phyloP scores from a whole-genome alignment of 64 coral and sea anemone species.

The Acropora yongei region DNA sequence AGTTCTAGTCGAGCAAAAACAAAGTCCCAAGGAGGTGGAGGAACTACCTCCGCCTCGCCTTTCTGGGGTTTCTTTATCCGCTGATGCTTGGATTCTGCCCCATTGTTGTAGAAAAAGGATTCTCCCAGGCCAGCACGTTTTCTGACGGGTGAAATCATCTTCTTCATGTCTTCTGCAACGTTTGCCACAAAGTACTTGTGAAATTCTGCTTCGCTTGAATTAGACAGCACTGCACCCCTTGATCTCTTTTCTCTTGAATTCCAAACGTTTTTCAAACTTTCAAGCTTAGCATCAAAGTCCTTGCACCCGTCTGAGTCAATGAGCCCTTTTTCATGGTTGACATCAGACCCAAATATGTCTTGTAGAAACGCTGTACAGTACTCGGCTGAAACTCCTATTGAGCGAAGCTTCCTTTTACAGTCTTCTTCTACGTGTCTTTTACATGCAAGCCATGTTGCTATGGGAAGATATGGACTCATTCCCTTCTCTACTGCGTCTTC shows the following conservation, averaged over 20 bases:
- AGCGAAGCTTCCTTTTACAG: conserved; percentile 19
- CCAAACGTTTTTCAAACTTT: conserved; percentile 41
- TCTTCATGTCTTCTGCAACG: neutral
- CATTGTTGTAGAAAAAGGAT: neutral
- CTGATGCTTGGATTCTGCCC: neutral
- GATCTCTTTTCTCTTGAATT: conserved; percentile 12
- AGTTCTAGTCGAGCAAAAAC: no score
- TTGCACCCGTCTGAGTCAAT: neutral
- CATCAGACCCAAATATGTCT: conserved; percentile 1
- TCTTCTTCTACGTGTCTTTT: conserved; percentile 5
- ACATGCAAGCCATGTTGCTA: conserved; percentile 3
- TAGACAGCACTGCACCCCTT: conserved; percentile 18
- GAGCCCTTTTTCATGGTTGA: neutral
- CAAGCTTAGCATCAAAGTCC: conserved; percentile 42
- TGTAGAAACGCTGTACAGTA: neutral
- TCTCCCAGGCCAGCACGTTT: neutral
- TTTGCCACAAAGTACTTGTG: neutral
- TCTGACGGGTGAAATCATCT: neutral
- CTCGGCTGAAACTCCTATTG: neutral
- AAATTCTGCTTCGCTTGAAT: neutral
- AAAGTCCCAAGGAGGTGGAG: no score
- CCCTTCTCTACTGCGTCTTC: no score
- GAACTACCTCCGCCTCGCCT: neutral
- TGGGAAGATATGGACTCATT: neutral
- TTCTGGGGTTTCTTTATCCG: neutral